Evolutionary conservation across 2,113 vertebrate species (phyloP), one percentile per base, ranked within the genome.

Genomic region (Atractosteus spatula): DNA sequence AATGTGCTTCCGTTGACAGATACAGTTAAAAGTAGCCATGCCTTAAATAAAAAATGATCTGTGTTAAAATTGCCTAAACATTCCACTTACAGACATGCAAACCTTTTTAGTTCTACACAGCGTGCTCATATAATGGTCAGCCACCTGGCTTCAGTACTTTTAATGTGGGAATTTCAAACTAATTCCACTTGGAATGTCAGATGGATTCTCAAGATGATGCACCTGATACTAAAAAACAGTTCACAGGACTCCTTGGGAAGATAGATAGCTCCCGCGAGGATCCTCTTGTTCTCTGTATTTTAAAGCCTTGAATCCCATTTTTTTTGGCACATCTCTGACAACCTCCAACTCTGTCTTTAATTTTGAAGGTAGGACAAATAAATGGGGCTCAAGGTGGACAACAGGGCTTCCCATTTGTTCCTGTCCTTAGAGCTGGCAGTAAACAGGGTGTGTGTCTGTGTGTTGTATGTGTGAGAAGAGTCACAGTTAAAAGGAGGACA

Each of bases 191-290:
- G 96, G 96, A 98, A 96, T 96, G 95, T 94, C 89, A 91, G 86
- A 96, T 96, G 93, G 88, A 80, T 97, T 98, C 94, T 96, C 96
- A 97, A 95, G 94, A 97, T 94, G 94, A 96, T 94, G 92, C 95
- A 98, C 96, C 96, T 98, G 96, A 98, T 96, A 94, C 95, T 95
- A 92, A 95, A 96, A 92, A 89, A 81, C 91, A 93, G 91, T 95
- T 97, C 95, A 95, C 93, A 96, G 85, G 91, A 82, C 87, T 92
- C 83, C 83, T 89, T 75, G 55, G 80, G 84, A 92, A 95, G 93
- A 97, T 72, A 75, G 88, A 98, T 96, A 77, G 86, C 75, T 95
- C 96, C 93, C 95, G 3, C 45, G 94, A 89, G 96, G 78, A 83
- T 75, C 84, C 82, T 81, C 86, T 88, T 93, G 86, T 92, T 92